Percentiles rank a stretch among this genome's conserved stretches.
Conservation (phyloP, 2,797 vertebrate genomes). For the Intellagama lesueurii region DNA sequence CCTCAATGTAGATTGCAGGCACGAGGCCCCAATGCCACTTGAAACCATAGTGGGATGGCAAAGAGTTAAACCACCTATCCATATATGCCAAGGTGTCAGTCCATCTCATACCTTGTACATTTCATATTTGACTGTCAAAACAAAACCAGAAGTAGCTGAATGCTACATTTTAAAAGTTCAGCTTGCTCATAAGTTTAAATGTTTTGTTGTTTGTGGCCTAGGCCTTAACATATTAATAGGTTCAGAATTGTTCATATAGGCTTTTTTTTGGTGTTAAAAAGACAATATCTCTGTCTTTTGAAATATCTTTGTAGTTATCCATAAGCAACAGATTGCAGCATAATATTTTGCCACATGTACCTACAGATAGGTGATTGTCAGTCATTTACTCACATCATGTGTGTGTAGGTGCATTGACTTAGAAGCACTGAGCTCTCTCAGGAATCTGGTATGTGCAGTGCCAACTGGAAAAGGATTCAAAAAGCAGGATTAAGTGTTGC, state of each 20-base stretch:
- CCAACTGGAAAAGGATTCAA: constrained; percentile 54
- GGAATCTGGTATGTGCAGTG: constrained; percentile 34
- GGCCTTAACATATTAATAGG: neutral
- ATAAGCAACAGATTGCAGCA: constrained; percentile 41
- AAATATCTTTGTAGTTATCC: constrained; percentile 39
- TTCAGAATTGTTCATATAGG: neutral
- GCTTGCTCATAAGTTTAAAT: neutral
- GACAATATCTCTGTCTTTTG: neutral
- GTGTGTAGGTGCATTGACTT: constrained; percentile 8
- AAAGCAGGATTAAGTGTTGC: constrained; percentile 33
- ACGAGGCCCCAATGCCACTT: neutral
- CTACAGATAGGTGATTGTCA: neutral
- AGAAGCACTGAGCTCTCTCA: constrained; percentile 11
- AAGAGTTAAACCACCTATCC: neutral
- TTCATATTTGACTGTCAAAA: neutral
- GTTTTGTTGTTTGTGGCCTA: neutral
- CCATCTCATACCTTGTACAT: neutral
- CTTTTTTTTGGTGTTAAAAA: too few relatives aligned
- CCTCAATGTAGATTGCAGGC: neutral
- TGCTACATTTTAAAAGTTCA: neutral
- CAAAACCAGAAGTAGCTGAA: neutral
- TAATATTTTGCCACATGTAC: constrained; percentile 31
- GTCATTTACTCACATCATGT: neutral
- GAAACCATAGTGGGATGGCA: neutral
- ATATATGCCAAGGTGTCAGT: neutral